Evolutionary conservation across 2,888 invertebrate genomes (phyloP), one percentile per base, ranked within the genome.

Genomic region (Mimumesa dahlbomi): DNA sequence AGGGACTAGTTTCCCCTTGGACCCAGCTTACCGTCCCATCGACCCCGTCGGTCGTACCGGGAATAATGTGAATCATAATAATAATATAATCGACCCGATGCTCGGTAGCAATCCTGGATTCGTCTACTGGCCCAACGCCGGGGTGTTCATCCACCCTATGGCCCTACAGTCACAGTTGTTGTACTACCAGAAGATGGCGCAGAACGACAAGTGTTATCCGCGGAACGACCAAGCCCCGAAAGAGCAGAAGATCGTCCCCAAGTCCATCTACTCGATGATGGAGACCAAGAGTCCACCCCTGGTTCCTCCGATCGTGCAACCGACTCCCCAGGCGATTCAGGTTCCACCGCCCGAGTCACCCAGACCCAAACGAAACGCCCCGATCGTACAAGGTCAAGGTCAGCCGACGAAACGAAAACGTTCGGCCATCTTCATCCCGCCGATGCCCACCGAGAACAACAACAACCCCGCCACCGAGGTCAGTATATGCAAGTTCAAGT

Each of bases 401-500:
- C 87, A 90, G 0, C 92, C 92, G 0, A 93, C 93, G 0, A 95
- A 95, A 85, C 90, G 95, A 52, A 95, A 96, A 84, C 92, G 96
- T 0, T 95, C 95, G 0, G 95, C 95, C 0, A 95, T 96, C 75
- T 96, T 95, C 84, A 95, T 96, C 75, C 96, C 96, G 0, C 95
- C 96, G 0, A 93, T 95, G 88, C 95, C 95, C 0, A 91, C 94
- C 2, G 95, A 94, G 82, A 92, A 90, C 68, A 94, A 93, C 79
- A 92, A 93, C 2, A 95, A 94, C 80, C 95, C 95, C 0, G 94
- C 95, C 0, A 94, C 95, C 0, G 95, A 96, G 89, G 97, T 96
- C 40, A 95, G 95, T 88, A 97, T 97, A 84, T 97, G 97, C 88
- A 97, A 97, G 89, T 97, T 97, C 86, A 97, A 97, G 87, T 97